phyloP scores from a whole-genome alignment of 2,113 vertebrate genomes.

The Microtus montanus region DNA sequence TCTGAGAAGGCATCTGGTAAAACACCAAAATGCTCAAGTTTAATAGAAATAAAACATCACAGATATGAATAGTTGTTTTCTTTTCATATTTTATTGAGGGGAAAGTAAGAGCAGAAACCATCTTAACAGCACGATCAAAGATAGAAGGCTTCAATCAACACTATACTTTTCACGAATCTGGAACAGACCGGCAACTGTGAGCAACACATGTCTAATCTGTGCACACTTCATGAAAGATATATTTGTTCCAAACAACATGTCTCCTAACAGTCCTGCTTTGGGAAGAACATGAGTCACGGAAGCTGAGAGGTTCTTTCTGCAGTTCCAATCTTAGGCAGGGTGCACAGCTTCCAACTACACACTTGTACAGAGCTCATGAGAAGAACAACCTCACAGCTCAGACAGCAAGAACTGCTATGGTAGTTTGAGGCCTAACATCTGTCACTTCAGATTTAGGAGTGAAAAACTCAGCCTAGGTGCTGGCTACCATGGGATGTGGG shows the following conservation, averaged over 20 bases:
- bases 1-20: background rate
- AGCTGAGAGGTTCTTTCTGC: constrained; percentile 37
- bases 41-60: constrained; percentile 26
- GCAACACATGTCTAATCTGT: constrained; percentile 61
- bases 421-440: constrained; percentile 37
- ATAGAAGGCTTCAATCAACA: constrained; percentile 63
- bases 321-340: constrained; percentile 57
- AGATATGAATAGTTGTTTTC: background rate
- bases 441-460: constrained; percentile 43
- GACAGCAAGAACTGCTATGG: constrained; percentile 49
- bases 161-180: constrained; percentile 50
- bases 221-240: constrained; percentile 59
- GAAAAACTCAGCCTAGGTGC: background rate
- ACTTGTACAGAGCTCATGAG: constrained; percentile 33
- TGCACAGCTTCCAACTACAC: constrained; percentile 1
- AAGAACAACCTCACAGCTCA: constrained; percentile 66
- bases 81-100: constrained; percentile 17
- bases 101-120: constrained; percentile 59
- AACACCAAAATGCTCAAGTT: background rate
- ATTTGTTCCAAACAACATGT: constrained; percentile 73
- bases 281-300: constrained; percentile 60
- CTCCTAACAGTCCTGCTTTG: constrained; percentile 40
- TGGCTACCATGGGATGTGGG: background rate
- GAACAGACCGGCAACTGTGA: constrained; percentile 64
- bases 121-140: constrained; percentile 64